These are phyloP conservation scores for Acanthoscelides obtectus DNA, from an alignment of 2,888 invertebrate genomes.

Conservation along the genomic window DNA sequence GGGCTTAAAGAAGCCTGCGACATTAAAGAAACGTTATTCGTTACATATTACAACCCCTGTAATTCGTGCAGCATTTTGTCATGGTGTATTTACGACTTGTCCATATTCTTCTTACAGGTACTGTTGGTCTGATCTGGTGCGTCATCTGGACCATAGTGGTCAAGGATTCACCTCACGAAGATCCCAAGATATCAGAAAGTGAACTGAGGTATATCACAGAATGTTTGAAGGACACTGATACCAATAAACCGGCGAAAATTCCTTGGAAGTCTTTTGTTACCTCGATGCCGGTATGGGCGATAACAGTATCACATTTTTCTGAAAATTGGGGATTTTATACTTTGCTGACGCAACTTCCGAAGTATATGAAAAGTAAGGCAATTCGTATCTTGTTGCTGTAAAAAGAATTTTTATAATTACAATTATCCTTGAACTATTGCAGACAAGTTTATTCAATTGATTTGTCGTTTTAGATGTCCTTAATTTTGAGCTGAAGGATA, in stretches of 20 bases:
- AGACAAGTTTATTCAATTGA: too few relatives aligned
- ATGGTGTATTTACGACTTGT: too few relatives aligned
- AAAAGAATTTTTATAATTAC: too few relatives aligned
- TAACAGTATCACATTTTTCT: slow-evolving; percentile 77
- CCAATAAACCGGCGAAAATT: slow-evolving; percentile 53
- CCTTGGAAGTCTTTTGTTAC: slow-evolving; percentile 75
- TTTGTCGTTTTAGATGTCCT: slow-evolving; percentile 59
- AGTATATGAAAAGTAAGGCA: slow-evolving; percentile 20
- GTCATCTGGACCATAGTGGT: slow-evolving; percentile 66
- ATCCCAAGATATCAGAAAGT: slow-evolving; percentile 64
- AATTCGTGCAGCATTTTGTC: too few relatives aligned
- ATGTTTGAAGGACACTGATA: slow-evolving; percentile 51
- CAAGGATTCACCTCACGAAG: slow-evolving; percentile 69
- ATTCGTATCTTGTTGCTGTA: too few relatives aligned
- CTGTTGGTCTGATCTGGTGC: slow-evolving; percentile 68
- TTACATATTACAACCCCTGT: too few relatives aligned
- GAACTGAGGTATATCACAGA: slow-evolving; percentile 71
- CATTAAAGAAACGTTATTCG: too few relatives aligned
- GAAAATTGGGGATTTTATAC: slow-evolving; percentile 92
- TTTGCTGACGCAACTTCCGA: slow-evolving; percentile 42
- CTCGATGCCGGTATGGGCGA: slow-evolving; percentile 78
- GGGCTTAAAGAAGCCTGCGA: too few relatives aligned
- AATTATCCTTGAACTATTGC: too few relatives aligned
- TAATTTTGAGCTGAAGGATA: slow-evolving; percentile 67
- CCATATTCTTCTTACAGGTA: slow-evolving; percentile 48